Percentiles rank a stretch among this genome's conserved stretches.
phyloP scores from a whole-genome alignment of 1,140 invertebrate genomes.

The Euura saliciscinereae region DNA sequence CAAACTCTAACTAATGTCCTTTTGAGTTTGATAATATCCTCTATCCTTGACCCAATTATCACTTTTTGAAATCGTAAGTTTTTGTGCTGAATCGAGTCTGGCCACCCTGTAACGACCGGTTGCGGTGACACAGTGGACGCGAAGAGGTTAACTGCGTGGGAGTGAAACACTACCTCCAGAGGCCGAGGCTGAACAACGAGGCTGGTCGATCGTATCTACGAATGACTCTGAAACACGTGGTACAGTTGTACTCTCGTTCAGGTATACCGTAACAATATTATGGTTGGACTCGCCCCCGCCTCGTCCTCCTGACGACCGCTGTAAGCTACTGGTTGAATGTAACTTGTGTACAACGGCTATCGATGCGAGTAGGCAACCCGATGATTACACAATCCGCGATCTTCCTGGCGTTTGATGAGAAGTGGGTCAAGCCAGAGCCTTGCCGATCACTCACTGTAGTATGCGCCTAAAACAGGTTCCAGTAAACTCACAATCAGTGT shows the following conservation, averaged over 20 bases:
- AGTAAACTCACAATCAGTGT: neutral
- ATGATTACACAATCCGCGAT: neutral
- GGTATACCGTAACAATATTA: neutral
- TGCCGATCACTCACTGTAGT: neutral
- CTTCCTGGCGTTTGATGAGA: neutral
- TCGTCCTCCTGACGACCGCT: neutral
- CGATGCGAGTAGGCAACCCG: neutral
- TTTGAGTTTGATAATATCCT: too few relatives aligned
- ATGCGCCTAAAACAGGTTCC: neutral
- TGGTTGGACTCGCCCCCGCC: neutral
- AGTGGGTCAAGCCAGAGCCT: neutral
- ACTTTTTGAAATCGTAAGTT: too few relatives aligned
- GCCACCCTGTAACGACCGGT: neutral
- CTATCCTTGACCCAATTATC: too few relatives aligned
- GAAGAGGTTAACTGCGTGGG: conserved; percentile 2
- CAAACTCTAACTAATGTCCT: too few relatives aligned
- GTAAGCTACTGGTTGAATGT: too few relatives aligned
- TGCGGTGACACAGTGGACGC: neutral
- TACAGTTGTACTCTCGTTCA: conserved; percentile 3
- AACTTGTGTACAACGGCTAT: neutral
- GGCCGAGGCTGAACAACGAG: neutral
- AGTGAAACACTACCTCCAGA: neutral
- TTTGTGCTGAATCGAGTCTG: neutral
- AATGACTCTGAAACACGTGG: conserved; percentile 1
- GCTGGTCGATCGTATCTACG: conserved; percentile 1